Conservation (phyloP, 2,797 vertebrate genomes). For the Pagetopsis macropterus region DNA sequence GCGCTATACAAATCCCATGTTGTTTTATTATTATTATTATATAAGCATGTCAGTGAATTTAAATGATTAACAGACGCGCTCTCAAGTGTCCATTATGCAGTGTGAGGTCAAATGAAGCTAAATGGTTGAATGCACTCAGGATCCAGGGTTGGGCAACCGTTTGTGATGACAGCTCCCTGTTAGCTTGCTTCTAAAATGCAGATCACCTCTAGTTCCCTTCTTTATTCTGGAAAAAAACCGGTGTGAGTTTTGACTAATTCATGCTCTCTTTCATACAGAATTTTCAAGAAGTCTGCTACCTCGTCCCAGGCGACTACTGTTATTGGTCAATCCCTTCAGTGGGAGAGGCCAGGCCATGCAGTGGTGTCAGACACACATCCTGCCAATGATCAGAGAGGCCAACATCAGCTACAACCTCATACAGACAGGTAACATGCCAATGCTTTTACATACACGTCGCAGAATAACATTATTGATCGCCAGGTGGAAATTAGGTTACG, state of each 20-base stretch:
- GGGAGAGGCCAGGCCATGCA: conserved; percentile 91
- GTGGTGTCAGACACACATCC: conserved; percentile 90
- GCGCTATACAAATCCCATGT: too few species aligned
- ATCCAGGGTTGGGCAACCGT: conserved; percentile 36
- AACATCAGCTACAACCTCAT: conserved; percentile 95
- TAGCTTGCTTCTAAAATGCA: conserved; percentile 9
- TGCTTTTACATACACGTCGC: neutral
- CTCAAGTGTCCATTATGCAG: neutral
- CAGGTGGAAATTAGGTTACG: too few species aligned
- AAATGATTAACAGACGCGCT: conserved; percentile 24
- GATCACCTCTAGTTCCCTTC: conserved; percentile 29
- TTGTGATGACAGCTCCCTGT: conserved; percentile 43
- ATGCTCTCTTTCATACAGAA: conserved; percentile 74
- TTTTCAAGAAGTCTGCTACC: conserved; percentile 88
- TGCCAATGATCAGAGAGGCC: conserved; percentile 93
- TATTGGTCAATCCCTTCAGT: conserved; percentile 93
- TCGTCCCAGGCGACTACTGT: conserved; percentile 87
- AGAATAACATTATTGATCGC: too few species aligned
- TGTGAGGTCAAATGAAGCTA: conserved; percentile 42
- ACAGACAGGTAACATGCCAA: conserved; percentile 86
- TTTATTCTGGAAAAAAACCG: conserved; percentile 22
- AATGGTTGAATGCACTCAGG: conserved; percentile 43
- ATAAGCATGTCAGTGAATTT: conserved; percentile 12
- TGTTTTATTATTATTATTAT: too few species aligned
- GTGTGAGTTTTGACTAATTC: conserved; percentile 5